Evolutionary conservation across 2,888 invertebrate genomes (phyloP).

Genomic region (Herminia tarsipennalis): DNA sequence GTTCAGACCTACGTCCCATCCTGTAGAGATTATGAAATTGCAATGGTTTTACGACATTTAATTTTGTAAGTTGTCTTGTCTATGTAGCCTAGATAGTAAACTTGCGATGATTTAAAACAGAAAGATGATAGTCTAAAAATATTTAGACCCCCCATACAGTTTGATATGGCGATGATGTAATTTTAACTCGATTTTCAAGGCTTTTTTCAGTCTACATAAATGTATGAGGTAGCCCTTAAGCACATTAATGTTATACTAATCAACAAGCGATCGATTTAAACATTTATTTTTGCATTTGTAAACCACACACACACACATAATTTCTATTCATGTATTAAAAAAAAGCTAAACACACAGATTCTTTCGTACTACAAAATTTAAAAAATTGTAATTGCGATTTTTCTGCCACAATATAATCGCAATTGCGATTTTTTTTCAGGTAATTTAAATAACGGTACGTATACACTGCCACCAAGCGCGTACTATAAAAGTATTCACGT

Average conservation of each 20-base stretch:
- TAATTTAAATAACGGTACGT: slow-evolving; percentile 51
- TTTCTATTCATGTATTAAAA: too few species aligned
- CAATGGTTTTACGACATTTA: too few species aligned
- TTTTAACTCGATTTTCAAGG: slow-evolving; percentile 6
- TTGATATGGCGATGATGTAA: slow-evolving; percentile 10
- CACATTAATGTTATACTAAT: slow-evolving; percentile 7
- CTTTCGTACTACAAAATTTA: slow-evolving; percentile 1
- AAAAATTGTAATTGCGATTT: slow-evolving; percentile 3
- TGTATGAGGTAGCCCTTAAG: slow-evolving; percentile 14
- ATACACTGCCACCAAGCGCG: slow-evolving; percentile 70
- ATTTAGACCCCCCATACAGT: slow-evolving; percentile 1
- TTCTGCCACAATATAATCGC: slow-evolving; percentile 9
- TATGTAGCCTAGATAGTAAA: too few species aligned
- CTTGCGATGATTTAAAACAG: too few species aligned
- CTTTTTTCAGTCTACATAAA: slow-evolving; percentile 15
- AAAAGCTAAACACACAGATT: slow-evolving; percentile 6
- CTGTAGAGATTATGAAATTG: too few species aligned
- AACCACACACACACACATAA: neutral
- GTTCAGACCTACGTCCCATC: too few species aligned
- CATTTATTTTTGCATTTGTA: neutral
- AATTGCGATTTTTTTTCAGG: slow-evolving; percentile 12
- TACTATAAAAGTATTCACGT: slow-evolving; percentile 50
- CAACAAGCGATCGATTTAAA: slow-evolving; percentile 4
- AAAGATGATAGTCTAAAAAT: neutral
- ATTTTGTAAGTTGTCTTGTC: too few species aligned